Base-by-base conservation (phyloP, 1,140 invertebrate species). In the Apis laboriosa region DNA sequence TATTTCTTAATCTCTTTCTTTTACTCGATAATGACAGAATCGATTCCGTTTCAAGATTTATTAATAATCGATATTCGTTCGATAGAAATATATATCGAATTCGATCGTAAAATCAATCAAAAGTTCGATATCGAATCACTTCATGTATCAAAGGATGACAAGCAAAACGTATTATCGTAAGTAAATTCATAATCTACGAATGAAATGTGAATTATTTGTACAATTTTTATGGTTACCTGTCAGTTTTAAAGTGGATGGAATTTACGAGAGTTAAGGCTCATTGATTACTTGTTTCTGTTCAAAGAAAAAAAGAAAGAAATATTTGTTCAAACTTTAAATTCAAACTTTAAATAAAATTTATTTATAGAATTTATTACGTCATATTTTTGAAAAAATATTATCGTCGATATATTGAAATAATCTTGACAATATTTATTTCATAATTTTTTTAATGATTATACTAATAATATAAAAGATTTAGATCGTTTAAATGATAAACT, bases 191-290 rank as follows among this genome's bases (percentile, higher is more conserved):
- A 24, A 15, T 28, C 58, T 84, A 66, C 74, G 51, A 81, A 71
- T 56, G 34, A n/a, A 70, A 75, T 55, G 55, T 53, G 75, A 81
- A 82, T 55, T 73, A 77, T 84, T 80, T 80, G 72, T 84, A 84
- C 77, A 84, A 86, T n/a, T 24, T 71, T 53, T 80, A 72, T 73
- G 49, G 82, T 84, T 84, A 58, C 64, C 64, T 79, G 76, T 49
- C 58, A 58, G 77, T 61, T 66, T 63, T 53, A 28, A 34, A 53
- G 56, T 43, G 56, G 55, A 56, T 53, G 56, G 21, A 60, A 67
- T 66, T 73, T 24, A 51, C 66, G 60, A 72, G 28, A 74, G 77
- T 81, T 66, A 75, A 81, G 77, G 81, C 84, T 84, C 53, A 74
- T n/a, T 12, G 2, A 19, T 13, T 49, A 43, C 8, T n/a, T 4